Evolutionary conservation across 2,113 vertebrate genomes (phyloP).

Genomic region (Syngnathoides biaculeatus): DNA sequence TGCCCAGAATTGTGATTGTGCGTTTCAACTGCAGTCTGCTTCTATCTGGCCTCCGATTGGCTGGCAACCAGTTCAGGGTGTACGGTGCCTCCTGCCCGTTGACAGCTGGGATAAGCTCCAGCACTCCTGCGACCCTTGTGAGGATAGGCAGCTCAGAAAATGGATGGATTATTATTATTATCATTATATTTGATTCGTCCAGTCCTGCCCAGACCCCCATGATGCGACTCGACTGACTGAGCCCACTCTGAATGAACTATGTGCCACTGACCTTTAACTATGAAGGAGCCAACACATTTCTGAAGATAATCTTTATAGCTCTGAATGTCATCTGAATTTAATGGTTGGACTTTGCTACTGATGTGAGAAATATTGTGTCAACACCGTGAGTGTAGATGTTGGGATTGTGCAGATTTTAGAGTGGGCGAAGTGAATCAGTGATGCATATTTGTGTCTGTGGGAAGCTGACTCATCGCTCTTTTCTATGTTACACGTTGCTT

Average conservation of each 20-base stretch:
- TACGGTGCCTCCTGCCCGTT: no score
- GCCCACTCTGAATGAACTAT: background rate
- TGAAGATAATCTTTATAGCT: constrained; percentile 23
- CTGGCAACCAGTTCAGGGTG: no score
- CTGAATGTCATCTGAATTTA: constrained; percentile 10
- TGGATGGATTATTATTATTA: no score
- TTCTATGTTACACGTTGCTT: constrained; percentile 26
- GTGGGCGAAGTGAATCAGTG: constrained; percentile 19
- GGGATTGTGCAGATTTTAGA: constrained; percentile 14
- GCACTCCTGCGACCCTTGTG: no score
- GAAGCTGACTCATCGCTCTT: constrained; percentile 26
- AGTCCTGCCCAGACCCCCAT: background rate
- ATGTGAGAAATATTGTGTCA: background rate
- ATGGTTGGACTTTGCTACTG: background rate
- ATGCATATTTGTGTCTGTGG: constrained; percentile 36
- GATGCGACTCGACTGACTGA: background rate
- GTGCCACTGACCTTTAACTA: constrained; percentile 32
- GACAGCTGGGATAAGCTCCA: no score
- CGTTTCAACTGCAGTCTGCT: no score
- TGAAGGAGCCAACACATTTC: constrained; percentile 16
- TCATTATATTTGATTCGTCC: background rate
- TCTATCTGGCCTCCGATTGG: no score
- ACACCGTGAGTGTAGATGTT: constrained; percentile 7
- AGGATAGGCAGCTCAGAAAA: no score
- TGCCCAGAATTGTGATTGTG: no score